These are phyloP conservation scores for Eleginops maclovinus DNA, from an alignment of 2,113 vertebrate species.

Conservation along the genomic window DNA sequence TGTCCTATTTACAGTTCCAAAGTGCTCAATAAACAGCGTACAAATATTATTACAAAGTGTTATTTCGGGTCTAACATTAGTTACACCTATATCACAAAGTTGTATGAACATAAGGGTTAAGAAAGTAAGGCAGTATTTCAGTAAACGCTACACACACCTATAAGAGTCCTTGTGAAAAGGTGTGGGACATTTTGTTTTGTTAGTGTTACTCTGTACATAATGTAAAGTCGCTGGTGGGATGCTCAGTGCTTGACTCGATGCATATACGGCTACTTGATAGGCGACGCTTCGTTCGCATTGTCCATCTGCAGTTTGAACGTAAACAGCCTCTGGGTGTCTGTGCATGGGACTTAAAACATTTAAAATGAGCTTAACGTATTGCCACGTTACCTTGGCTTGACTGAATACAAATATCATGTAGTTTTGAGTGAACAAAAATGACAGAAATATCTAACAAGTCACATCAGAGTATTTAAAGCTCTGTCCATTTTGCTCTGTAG, in stretches of 20 bases:
- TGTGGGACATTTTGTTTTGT: conserved; percentile 44
- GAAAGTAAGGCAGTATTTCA: conserved; percentile 77
- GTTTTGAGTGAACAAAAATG: conserved; percentile 6
- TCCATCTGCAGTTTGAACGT: conserved; percentile 39
- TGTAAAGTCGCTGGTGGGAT: conserved; percentile 66
- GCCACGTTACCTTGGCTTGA: conserved; percentile 15
- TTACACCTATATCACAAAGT: conserved; percentile 71
- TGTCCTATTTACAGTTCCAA: conserved; percentile 74
- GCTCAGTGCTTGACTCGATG: conserved; percentile 63
- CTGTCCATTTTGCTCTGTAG: conserved; percentile 15
- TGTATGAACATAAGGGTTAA: conserved; percentile 70
- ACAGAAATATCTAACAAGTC: conserved; percentile 3
- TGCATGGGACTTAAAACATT: not conserved
- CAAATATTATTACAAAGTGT: conserved; percentile 80
- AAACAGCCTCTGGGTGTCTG: conserved; percentile 31
- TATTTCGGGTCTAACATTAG: conserved; percentile 70
- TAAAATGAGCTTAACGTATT: conserved; percentile 5
- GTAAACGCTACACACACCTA: conserved; percentile 71
- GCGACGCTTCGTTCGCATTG: conserved; percentile 30
- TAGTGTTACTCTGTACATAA: conserved; percentile 73
- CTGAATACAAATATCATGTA: not conserved
- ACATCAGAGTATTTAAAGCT: conserved; percentile 23
- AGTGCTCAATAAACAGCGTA: conserved; percentile 81
- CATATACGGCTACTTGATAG: conserved; percentile 46
- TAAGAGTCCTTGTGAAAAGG: conserved; percentile 55